Base-by-base conservation (phyloP, 2,888 invertebrate species). In the Himalopsyche kuldschensis region DNA sequence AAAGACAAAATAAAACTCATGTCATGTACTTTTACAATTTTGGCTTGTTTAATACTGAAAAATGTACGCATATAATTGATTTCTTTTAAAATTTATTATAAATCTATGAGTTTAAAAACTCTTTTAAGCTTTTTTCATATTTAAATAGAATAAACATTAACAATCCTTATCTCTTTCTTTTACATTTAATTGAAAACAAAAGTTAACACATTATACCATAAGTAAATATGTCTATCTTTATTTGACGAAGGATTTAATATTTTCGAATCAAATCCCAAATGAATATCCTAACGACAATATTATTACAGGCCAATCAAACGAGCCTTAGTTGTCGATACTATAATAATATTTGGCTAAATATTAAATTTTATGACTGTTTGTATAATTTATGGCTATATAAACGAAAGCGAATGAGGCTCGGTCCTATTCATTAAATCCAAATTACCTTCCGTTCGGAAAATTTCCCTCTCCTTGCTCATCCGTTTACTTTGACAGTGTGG, bases 351-450 rank as follows among this genome's bases (percentile, higher is more conserved):
- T 27, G 63, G 20, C 8, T n/a, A 11, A 10, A 63, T 63, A 63
- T 24, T 63, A 63, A 63, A 24, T 63, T 24, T 24, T 30, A 69
- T 69, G 30, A 69, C 24, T 69, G 69, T 41, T 76, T 24, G 20
- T 35, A 30, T 31, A 76, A 76, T 41, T 6, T 76, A 35, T 41
- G 17, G 41, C 24, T 76, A 76, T 32, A 76, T 32, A 79, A 79
- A 47, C 24, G 31, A 48, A 48, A 31, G 8, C 15, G 11, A 48
- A 79, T 79, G 46, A 48, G 20, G n/a, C 31, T 77, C n/a, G 31
- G 31, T 48, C 79, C 17, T 47, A 79, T 81, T 81, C 77, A 81
- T 81, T 78, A 81, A 81, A 41, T 78, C 76, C 17, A 48, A 78
- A 81, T 81, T 48, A 80, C 80, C 80, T 75, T 24, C n/a, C 80